These are phyloP conservation scores for Accipiter virgatus DNA, from an alignment of 2,113 vertebrate genomes.

Conservation along the genomic window DNA sequence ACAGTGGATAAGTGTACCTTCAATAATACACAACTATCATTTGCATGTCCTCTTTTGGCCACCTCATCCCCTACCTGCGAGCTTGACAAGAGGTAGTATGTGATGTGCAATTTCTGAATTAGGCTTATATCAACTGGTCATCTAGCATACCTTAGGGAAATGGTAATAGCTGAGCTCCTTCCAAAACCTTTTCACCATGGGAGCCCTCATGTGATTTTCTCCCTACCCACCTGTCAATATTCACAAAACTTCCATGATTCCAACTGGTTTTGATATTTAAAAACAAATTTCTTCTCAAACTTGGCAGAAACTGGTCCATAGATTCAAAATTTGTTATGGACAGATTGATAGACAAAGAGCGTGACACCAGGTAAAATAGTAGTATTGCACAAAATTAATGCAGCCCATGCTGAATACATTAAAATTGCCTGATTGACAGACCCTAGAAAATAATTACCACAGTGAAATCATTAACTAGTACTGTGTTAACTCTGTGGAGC, in stretches of 20 bases:
- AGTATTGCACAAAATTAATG: neutral
- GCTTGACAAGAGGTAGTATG: neutral
- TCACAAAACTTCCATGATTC: neutral
- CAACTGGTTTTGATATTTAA: neutral
- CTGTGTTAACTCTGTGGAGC: neutral
- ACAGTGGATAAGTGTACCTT: neutral
- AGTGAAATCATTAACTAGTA: neutral
- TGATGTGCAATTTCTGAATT: neutral
- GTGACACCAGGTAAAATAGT: neutral
- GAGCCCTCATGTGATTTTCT: neutral
- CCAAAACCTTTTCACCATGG: neutral
- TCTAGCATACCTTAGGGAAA: neutral
- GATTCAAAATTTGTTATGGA: neutral
- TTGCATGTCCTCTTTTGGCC: neutral
- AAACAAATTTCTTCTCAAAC: neutral
- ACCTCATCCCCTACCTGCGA: neutral
- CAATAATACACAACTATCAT: neutral
- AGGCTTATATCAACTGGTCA: neutral
- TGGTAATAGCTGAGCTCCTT: neutral
- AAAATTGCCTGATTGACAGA: neutral
- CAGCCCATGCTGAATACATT: neutral
- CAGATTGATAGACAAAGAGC: neutral
- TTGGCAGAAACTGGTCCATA: neutral
- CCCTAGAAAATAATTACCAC: conserved; percentile 4
- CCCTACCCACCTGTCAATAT: neutral